These are phyloP conservation scores for Frankliniella intonsa DNA, from an alignment of 2,888 invertebrate species.

Conservation along the genomic window DNA sequence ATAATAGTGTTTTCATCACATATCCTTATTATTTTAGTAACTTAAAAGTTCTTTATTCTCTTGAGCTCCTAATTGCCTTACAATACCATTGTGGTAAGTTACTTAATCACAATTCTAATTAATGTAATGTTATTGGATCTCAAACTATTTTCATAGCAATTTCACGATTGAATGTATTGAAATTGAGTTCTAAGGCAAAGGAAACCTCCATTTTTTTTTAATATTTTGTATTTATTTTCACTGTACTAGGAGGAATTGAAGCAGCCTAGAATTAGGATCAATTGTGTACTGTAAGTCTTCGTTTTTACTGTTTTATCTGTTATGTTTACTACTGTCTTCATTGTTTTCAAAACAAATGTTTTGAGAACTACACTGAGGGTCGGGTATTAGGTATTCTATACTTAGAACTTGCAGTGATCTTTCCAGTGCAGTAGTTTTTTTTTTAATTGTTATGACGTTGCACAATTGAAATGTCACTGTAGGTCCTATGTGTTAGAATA, in stretches of 20 bases:
- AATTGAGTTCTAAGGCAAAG: neutral
- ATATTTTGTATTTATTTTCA: slow-evolving; percentile 5
- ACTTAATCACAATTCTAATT: slow-evolving; percentile 12
- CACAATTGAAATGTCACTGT: neutral
- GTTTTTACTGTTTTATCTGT: neutral
- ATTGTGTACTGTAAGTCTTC: neutral
- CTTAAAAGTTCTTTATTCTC: neutral
- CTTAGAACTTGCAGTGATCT: slow-evolving; percentile 11
- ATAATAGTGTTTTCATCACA: neutral
- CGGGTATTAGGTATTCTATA: neutral
- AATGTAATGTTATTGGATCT: slow-evolving; percentile 3
- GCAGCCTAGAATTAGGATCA: neutral
- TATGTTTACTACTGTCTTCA: neutral
- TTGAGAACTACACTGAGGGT: neutral
- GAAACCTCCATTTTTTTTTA: neutral
- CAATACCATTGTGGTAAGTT: neutral
- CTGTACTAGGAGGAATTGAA: neutral
- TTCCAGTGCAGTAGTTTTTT: neutral
- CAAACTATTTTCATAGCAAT: slow-evolving; percentile 10
- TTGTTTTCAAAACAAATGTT: neutral
- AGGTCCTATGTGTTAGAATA: neutral
- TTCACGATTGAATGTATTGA: neutral
- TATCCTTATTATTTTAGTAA: neutral
- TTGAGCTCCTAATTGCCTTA: neutral
- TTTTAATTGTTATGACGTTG: neutral